phyloP scores from a whole-genome alignment of 2,113 vertebrate species.

The Clinocottus analis region DNA sequence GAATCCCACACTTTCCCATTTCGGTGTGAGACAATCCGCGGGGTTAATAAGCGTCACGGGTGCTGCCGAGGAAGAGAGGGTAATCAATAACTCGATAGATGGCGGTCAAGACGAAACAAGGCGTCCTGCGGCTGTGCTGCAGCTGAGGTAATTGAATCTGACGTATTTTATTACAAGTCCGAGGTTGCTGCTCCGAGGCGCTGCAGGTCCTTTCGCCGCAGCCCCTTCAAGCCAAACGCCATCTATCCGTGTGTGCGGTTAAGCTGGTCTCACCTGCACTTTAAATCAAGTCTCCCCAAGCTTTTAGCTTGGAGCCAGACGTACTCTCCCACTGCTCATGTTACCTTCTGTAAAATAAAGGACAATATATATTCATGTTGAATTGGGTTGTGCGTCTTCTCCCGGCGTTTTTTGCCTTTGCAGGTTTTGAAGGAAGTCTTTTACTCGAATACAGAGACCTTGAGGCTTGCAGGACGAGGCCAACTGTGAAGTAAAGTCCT shows the following conservation, averaged over 20 bases:
- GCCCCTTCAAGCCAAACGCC: slow-evolving; percentile 49
- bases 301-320: not conserved
- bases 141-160: slow-evolving; percentile 66
- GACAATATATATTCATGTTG: not conserved
- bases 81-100: slow-evolving; percentile 63
- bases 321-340: not conserved
- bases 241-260: slow-evolving; percentile 21
- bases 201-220: slow-evolving; percentile 26
- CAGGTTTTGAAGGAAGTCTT: no score
- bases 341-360: not conserved
- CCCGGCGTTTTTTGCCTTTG: not conserved
- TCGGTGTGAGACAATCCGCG: slow-evolving; percentile 13
- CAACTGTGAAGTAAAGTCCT: no score
- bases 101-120: slow-evolving; percentile 51
- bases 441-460: no score
- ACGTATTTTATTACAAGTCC: slow-evolving; percentile 62
- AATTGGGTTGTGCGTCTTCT: not conserved
- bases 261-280: slow-evolving; percentile 9
- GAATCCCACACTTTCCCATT: slow-evolving; percentile 31
- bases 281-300: not conserved
- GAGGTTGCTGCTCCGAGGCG: slow-evolving; percentile 22
- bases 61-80: slow-evolving; percentile 17
- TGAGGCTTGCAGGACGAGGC: no score
- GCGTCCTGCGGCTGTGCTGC: slow-evolving; percentile 38
- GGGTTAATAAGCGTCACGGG: slow-evolving; percentile 59